Evolutionary conservation across 2,888 invertebrate species (phyloP), one percentile per base, ranked within the genome.

Genomic region (Sipha maydis): DNA sequence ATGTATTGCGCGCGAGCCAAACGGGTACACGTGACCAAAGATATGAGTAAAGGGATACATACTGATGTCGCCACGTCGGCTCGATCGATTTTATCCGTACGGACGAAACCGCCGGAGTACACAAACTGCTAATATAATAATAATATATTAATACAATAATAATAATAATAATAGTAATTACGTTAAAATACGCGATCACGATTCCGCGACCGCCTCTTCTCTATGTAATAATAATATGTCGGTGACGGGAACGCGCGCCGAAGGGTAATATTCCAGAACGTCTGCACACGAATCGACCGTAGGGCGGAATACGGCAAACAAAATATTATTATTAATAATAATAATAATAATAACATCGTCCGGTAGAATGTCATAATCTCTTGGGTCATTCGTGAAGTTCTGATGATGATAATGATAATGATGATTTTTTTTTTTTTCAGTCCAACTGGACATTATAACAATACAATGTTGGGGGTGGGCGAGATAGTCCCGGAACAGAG

Each of bases 141-240:
- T 67, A 67, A 67, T 67, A 67, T 5, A n/a, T 25, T 71, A 71
- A 71, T 71, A 71, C 28, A 8, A 71, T 71, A 71, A 11, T 71
- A 71, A 71, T 71, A 71, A 34, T 34, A 31, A 17, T 34, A 31
- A 38, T 38, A 38, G 7, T 38, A 75, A 34, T 38, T 21, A 75
- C 75, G 75, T 75, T 75, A 38, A 75, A 75, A 75, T 75, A 75
- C 38, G 38, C 75, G 25, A 69, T 69, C 28, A 7, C 69, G 4
- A 34, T 34, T 34, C 73, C 3, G 34, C 34, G 73, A 73, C 73
- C 75, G 75, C 21, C 19, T 38, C 19, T 71, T 25, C 61, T 61
- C 4, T 61, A 25, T 61, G 7, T 61, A 25, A 25, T 61, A 61
- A 61, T 25, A 25, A 21, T 38, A 34, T 38, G 21, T 34, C 25